Percentiles rank a stretch among this genome's conserved stretches.
phyloP scores from a whole-genome alignment of 2,113 vertebrate genomes.

The Struthidea cinerea region DNA sequence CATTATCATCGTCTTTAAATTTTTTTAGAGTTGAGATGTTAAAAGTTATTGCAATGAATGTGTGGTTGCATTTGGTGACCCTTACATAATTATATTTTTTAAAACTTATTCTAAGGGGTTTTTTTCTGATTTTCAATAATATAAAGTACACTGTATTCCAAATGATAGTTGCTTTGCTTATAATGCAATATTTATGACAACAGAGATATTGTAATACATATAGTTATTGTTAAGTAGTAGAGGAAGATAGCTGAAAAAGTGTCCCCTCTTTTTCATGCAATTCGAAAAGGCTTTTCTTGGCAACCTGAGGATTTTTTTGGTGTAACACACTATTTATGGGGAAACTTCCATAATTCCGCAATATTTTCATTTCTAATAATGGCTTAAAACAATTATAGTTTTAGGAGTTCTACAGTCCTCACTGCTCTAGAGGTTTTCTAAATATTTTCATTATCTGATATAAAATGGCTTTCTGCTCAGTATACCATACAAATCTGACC shows the following conservation, averaged over 20 bases:
- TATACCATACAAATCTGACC: slow-evolving; percentile 72
- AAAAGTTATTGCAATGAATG: background rate
- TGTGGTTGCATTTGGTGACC: background rate
- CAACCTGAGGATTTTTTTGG: background rate
- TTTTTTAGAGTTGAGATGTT: background rate
- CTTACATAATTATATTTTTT: background rate
- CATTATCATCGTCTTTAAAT: background rate
- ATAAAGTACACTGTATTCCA: background rate
- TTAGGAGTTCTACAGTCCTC: slow-evolving; percentile 59
- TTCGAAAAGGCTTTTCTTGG: background rate
- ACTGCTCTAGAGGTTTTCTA: slow-evolving; percentile 61
- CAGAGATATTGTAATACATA: background rate
- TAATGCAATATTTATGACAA: background rate
- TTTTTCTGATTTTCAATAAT: background rate
- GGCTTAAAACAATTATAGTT: slow-evolving; percentile 55
- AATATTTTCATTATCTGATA: slow-evolving; percentile 69
- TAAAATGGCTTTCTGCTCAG: slow-evolving; percentile 77
- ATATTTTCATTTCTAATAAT: slow-evolving; percentile 51
- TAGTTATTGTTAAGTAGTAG: background rate
- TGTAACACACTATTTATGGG: background rate
- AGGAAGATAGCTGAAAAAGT: background rate
- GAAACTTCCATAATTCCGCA: background rate
- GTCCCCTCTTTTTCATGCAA: background rate
- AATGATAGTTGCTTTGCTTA: background rate
- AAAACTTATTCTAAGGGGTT: background rate